Evolutionary conservation across 2,888 invertebrate species (phyloP).

Genomic region (Perithous albicinctus): DNA sequence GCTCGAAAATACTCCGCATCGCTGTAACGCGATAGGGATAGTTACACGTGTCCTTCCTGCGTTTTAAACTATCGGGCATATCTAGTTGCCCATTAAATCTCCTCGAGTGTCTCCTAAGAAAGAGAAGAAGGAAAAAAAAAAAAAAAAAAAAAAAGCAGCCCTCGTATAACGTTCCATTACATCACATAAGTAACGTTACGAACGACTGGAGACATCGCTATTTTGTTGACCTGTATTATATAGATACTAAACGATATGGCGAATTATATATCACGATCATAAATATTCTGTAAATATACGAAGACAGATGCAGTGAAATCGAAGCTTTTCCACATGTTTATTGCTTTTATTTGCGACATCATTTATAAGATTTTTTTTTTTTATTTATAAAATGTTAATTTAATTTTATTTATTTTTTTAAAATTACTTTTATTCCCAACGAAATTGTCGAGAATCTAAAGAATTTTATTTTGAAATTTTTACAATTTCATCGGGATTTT

Average conservation of each 20-base stretch:
- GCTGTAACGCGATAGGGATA: constrained; percentile 19
- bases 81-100: constrained; percentile 32
- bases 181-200: not conserved
- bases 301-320: constrained; percentile 71
- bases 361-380: not conserved
- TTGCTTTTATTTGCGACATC: not conserved
- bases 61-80: not conserved
- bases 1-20: not conserved
- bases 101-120: constrained; percentile 4
- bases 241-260: constrained; percentile 47
- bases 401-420: no score
- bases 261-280: constrained; percentile 39
- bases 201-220: constrained; percentile 28
- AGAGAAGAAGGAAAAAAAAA: no score
- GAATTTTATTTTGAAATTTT: no score
- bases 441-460: no score
- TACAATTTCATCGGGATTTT: no score
- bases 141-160: no score
- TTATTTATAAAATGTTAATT: constrained; percentile 1
- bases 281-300: constrained; percentile 79
- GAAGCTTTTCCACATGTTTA: constrained; percentile 8
- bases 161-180: constrained; percentile 17
- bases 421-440: no score
- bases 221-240: constrained; percentile 56
- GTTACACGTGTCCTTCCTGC: not conserved